A percentile compares a stretch with the other conserved stretches of the same genome.
phyloP scores from a whole-genome alignment of 2,113 vertebrate species.

The Ailuropoda melanoleuca region DNA sequence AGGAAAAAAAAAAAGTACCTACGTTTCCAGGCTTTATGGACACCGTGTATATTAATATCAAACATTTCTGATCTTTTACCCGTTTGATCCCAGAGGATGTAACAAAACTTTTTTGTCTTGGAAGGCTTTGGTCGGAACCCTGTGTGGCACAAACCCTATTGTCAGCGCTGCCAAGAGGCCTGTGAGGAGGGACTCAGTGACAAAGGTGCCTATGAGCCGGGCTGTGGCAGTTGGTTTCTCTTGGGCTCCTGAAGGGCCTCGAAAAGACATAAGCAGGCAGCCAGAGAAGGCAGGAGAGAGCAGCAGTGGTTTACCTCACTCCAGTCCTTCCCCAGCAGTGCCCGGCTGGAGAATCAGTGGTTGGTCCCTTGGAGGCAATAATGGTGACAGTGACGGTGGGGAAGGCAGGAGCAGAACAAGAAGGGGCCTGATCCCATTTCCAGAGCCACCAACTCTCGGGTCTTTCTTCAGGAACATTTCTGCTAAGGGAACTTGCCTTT shows the following conservation, averaged over 20 bases:
- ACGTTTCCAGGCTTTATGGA: not conserved
- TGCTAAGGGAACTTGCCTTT: not conserved
- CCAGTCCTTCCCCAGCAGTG: not conserved
- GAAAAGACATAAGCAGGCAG: not conserved
- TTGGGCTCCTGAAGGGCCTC: not conserved
- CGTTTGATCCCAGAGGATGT: not conserved
- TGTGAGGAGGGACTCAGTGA: not conserved
- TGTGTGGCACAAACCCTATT: not conserved
- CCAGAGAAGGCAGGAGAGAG: not conserved
- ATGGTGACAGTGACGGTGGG: not conserved
- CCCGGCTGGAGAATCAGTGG: not conserved
- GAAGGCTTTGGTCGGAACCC: not conserved
- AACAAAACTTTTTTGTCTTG: conserved; percentile 18
- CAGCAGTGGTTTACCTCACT: not conserved
- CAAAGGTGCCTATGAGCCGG: not conserved
- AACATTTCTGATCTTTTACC: not conserved
- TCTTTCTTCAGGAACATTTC: not conserved
- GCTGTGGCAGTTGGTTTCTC: not conserved
- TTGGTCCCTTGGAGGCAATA: not conserved
- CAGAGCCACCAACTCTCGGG: too few species aligned
- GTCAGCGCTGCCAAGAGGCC: not conserved
- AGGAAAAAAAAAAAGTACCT: not conserved
- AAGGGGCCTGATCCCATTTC: not conserved
- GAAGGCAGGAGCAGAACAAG: not conserved
- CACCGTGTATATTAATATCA: not conserved